Conservation (phyloP, 2,113 vertebrate species). For the Pygathrix nemaeus region DNA sequence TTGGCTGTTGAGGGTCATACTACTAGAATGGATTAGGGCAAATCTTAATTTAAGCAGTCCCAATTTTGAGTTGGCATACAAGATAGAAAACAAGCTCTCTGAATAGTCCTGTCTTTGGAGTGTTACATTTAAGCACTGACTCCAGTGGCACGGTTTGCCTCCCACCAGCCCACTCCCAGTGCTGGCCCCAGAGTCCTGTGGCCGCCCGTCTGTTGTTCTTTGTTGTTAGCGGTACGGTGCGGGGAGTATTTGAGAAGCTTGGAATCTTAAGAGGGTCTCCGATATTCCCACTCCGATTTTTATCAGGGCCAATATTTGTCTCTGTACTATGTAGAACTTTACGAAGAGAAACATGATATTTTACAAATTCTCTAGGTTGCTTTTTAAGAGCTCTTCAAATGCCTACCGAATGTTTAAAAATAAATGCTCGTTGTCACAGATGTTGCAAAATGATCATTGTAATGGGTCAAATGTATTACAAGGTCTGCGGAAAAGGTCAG, state of each 20-base stretch:
- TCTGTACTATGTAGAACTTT: background rate
- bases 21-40: background rate
- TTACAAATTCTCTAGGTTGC: conserved; percentile 31
- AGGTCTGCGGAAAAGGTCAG: conserved; percentile 45
- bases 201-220: background rate
- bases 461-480: conserved; percentile 45
- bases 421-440: conserved; percentile 41
- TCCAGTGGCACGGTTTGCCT: background rate
- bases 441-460: conserved; percentile 32
- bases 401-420: conserved; percentile 53
- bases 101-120: background rate
- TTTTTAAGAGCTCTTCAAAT: conserved; percentile 57
- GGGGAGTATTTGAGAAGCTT: background rate
- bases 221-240: background rate
- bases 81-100: background rate
- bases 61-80: background rate
- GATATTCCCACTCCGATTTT: background rate
- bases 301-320: conserved; percentile 14
- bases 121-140: background rate
- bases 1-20: background rate
- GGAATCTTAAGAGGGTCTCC: background rate
- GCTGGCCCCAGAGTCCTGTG: background rate
- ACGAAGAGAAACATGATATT: conserved; percentile 33
- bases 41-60: background rate
- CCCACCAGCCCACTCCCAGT: background rate